phyloP scores from a whole-genome alignment of 2,797 vertebrate genomes.

The Pantherophis vulpinus region DNA sequence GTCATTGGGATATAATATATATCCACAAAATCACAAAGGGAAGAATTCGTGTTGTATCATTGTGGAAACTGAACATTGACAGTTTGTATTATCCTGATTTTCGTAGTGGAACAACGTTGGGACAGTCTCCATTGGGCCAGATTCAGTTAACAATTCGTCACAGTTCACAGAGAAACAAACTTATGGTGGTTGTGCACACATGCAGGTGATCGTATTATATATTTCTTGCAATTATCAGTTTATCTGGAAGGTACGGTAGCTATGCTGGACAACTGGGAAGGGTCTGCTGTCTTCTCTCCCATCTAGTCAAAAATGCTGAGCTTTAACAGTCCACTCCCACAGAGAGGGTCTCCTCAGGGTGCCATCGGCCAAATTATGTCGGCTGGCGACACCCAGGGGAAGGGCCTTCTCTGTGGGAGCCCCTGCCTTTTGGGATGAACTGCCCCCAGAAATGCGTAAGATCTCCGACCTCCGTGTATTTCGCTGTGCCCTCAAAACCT shows the following conservation, averaged over 20 bases:
- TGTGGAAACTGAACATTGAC: background rate
- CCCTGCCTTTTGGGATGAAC: too few species aligned
- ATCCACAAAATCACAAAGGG: background rate
- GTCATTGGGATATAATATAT: background rate
- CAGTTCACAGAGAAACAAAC: slow-evolving; percentile 91
- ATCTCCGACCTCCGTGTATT: too few species aligned
- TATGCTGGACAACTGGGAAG: background rate
- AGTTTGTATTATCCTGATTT: slow-evolving; percentile 24
- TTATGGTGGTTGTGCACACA: slow-evolving; percentile 88
- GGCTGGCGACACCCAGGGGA: too few species aligned
- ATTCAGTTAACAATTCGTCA: slow-evolving; percentile 90
- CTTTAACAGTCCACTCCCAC: background rate
- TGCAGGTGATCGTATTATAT: slow-evolving; percentile 79
- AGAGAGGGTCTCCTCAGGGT: too few species aligned
- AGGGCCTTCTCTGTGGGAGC: too few species aligned
- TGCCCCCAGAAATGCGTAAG: too few species aligned
- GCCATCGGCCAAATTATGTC: too few species aligned
- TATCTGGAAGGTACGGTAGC: background rate
- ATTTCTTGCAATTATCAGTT: background rate
- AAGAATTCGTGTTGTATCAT: background rate
- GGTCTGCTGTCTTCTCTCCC: background rate
- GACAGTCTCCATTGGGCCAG: slow-evolving; percentile 85
- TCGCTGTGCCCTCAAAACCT: too few species aligned
- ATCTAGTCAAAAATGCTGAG: background rate
- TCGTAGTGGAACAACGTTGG: slow-evolving; percentile 83